Percentiles rank a stretch among this genome's conserved stretches.
These are phyloP conservation scores for Gorsachius goisagi DNA, from an alignment of 2,113 vertebrate species.

Conservation along the genomic window DNA sequence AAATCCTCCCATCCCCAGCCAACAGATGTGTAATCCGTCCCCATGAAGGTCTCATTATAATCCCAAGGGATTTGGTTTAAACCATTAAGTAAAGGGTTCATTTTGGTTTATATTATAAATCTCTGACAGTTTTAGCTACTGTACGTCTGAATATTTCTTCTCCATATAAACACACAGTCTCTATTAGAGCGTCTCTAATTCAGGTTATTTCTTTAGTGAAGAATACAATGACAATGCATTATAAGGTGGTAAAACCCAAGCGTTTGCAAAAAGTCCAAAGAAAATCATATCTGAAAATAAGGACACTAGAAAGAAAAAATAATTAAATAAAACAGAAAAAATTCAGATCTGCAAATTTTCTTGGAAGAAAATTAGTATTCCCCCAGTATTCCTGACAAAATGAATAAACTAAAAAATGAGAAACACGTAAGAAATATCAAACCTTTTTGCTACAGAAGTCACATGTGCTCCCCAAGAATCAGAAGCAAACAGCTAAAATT, in stretches of 20 bases:
- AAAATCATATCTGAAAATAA: not conserved
- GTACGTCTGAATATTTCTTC: not conserved
- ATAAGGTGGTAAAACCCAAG: not conserved
- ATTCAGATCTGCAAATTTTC: not conserved
- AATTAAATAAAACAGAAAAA: not conserved
- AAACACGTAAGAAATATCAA: not conserved
- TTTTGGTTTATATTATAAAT: not conserved
- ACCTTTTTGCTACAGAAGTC: not conserved
- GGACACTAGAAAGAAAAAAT: not conserved
- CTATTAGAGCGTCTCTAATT: not conserved
- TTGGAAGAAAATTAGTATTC: not conserved
- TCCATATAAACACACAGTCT: not conserved
- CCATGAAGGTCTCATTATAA: not conserved
- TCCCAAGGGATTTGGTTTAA: slow-evolving; percentile 11
- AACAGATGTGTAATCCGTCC: slow-evolving; percentile 12
- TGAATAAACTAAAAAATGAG: not conserved
- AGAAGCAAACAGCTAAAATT: not conserved
- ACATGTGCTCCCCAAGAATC: not conserved
- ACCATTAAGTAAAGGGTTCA: not conserved
- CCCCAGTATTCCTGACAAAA: not conserved
- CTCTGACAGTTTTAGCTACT: not conserved
- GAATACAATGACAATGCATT: not conserved
- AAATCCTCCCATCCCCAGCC: not conserved
- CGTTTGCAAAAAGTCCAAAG: not conserved
- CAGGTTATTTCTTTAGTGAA: not conserved